Evolutionary conservation across 2,888 invertebrate species (phyloP), one percentile per base, ranked within the genome.

Genomic region (Fragum fragum): DNA sequence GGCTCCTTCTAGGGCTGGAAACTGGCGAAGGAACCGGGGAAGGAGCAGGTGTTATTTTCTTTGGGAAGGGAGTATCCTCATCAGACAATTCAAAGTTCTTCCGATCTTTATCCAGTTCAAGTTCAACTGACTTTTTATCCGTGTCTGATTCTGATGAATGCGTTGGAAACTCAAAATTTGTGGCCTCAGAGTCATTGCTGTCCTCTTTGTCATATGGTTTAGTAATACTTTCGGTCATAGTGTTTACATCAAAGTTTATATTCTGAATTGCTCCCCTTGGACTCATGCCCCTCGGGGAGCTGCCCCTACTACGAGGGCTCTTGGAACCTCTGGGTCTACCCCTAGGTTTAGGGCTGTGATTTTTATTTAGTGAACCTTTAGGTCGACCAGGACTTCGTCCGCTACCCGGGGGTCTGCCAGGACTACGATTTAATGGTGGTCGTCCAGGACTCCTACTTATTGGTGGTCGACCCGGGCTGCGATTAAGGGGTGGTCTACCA

Each of bases 291-390:
- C 86, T 71, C 18, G 81, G 81, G 39, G 78, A 79, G n/a, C 74
- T 76, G 18, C 84, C 82, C 59, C 83, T 75, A 36, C 73, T 75
- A 39, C 83, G 68, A 52, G 86, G 87, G 74, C 80, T 87, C 76
- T 76, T 88, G 61, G 79, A 79, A 11, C 79, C 81, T 26, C 81
- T 77, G 18, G 81, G 77, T 42, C 81, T 85, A 74, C 72, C 87
- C 79, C 84, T 87, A 69, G 69, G 77, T 57, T 72, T 77, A 9
- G 78, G 87, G 52, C 85, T 79, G 26, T 69, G 70, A 32, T 28
- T 21, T 47, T 80, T 83, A 5, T 78, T 73, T 16, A 80, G 73
- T 59, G 76, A 79, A 14, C 77, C 72, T 23, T 73, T 69, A 47
- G 85, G 85, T 36, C 85, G 53, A 0, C 85, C 85, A 16, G 85